Base-by-base conservation (phyloP, 2,888 invertebrate species). In the Aspidapion aeneum region DNA sequence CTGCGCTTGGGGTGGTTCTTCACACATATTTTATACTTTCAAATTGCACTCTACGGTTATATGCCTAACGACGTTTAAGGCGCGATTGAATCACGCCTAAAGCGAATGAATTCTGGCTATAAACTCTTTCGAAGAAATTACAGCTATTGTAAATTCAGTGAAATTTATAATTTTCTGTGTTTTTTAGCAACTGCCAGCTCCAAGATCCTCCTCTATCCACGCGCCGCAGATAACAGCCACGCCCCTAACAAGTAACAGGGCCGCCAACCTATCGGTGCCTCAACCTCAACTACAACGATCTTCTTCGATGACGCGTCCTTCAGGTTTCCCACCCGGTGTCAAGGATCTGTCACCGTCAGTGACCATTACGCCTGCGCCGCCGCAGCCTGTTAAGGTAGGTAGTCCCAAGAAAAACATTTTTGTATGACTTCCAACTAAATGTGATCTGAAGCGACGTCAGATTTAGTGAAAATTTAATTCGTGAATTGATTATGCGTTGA, bases 361-460 rank as follows among this genome's bases (percentile, higher is more conserved):
- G 70, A 90, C 90, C 65, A 90, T 90, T 74, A 90, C 90, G 3
- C 90, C 90, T 12, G 90, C 90, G 52, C 88, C 89, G 20, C 89
- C 89, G 60, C 90, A 89, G 65, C 82, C 87, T 50, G 77, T 76
- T 35, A 81, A 81, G 77, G 80, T 80, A 69, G 56, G 35, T n/a
- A n/a, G n/a, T n/a, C n/a, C n/a, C n/a, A n/a, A n/a, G n/a, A n/a
- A n/a, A n/a, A n/a, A n/a, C n/a, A n/a, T n/a, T n/a, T n/a, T n/a
- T n/a, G n/a, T n/a, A n/a, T n/a, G n/a, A n/a, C n/a, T n/a, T n/a
- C n/a, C n/a, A n/a, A n/a, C n/a, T n/a, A n/a, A n/a, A n/a, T n/a
- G n/a, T n/a, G n/a, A n/a, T n/a, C n/a, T n/a, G n/a, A n/a, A n/a
- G n/a, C n/a, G n/a, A n/a, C n/a, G n/a, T n/a, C n/a, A n/a, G n/a